Conservation (phyloP, 2,797 vertebrate species). For the Peromyscus melanophrys region DNA sequence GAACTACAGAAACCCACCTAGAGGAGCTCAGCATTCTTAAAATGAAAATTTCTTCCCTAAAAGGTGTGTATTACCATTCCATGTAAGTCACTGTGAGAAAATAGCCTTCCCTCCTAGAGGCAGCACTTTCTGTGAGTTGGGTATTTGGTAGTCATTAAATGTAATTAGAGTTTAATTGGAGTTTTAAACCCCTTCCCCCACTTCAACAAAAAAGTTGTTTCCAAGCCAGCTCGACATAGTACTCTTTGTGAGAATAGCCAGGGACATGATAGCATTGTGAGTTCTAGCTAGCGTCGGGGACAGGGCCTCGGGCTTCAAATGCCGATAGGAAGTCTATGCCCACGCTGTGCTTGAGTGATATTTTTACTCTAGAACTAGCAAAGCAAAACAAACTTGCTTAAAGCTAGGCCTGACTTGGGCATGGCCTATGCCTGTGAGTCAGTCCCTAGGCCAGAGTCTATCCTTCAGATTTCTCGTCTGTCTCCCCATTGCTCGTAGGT, state of each 20-base stretch:
- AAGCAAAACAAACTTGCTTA: constrained; percentile 51
- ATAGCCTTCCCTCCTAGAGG: constrained; percentile 89
- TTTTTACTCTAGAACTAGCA: constrained; percentile 62
- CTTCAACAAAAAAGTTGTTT: constrained; percentile 74
- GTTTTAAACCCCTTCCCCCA: constrained; percentile 88
- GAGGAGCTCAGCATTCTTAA: constrained; percentile 89
- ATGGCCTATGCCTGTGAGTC: not conserved
- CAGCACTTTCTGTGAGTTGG: constrained; percentile 88
- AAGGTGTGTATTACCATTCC: constrained; percentile 91
- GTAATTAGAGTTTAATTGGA: constrained; percentile 91
- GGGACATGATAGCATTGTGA: not conserved
- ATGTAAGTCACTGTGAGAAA: constrained; percentile 89
- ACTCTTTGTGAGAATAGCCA: constrained; percentile 50
- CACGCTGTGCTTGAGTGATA: constrained; percentile 42
- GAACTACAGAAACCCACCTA: constrained; percentile 90
- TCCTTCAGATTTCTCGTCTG: constrained; percentile 18
- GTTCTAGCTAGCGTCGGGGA: constrained; percentile 43
- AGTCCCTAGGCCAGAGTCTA: not conserved
- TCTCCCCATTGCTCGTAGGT: constrained; percentile 42
- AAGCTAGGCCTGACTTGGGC: constrained; percentile 18
- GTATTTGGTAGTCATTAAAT: constrained; percentile 92
- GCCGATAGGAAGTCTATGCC: not conserved
- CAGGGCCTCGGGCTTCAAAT: not conserved
- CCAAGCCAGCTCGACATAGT: constrained; percentile 50
- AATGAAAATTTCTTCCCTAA: constrained; percentile 91